Evolutionary conservation across 2,888 invertebrate genomes (phyloP).

Genomic region (Yponomeuta malinellus): DNA sequence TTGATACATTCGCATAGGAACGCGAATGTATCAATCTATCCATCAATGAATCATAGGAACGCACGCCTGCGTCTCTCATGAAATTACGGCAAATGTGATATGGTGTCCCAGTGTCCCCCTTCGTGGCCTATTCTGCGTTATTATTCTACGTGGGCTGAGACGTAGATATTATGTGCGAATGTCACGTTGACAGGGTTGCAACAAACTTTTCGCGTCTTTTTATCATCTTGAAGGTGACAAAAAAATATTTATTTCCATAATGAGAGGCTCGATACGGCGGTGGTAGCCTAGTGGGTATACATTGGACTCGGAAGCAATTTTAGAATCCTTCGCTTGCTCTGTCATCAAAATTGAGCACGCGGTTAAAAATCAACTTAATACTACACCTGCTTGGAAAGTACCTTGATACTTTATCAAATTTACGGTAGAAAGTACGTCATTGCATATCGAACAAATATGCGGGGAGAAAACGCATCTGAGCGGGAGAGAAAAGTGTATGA

Average conservation of each 20-base stretch:
- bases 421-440: too few relatives aligned
- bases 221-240: not conserved
- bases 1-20: not conserved
- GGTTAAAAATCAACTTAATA: too few relatives aligned
- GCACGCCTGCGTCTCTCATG: not conserved
- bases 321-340: too few relatives aligned
- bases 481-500: too few relatives aligned
- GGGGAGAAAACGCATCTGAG: too few relatives aligned
- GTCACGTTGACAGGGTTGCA: slow-evolving; percentile 9
- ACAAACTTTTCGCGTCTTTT: not conserved
- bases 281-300: too few relatives aligned
- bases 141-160: slow-evolving; percentile 15
- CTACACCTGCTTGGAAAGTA: too few relatives aligned
- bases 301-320: too few relatives aligned
- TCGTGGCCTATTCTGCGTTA: slow-evolving; percentile 7
- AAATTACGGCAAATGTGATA: not conserved
- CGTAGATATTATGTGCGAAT: slow-evolving; percentile 7
- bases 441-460: too few relatives aligned
- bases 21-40: not conserved
- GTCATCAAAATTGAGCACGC: too few relatives aligned
- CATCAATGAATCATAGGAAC: not conserved
- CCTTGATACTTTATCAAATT: too few relatives aligned
- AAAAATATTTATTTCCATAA: not conserved
- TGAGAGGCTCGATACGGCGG: too few relatives aligned
- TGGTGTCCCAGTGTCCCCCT: not conserved